Conservation (phyloP, 2,888 invertebrate species). For the Drosophila ustulata region DNA sequence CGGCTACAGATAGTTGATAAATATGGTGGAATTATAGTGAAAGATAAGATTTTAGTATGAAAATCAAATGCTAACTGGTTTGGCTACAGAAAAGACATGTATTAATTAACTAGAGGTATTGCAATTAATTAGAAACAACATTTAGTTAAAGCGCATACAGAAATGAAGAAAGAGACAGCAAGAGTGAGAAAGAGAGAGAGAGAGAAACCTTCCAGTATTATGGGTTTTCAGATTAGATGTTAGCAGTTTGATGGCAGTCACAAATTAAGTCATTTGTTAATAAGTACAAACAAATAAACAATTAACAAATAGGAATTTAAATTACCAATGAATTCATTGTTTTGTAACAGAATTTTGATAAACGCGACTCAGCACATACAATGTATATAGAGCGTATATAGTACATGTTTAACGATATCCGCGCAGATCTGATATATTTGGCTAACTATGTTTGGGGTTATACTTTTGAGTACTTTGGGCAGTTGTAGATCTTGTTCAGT, state of each 20-base stretch:
- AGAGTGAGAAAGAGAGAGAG: constrained; percentile 18
- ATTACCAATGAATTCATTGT: constrained; percentile 71
- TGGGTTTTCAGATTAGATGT: constrained; percentile 26
- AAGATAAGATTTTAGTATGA: constrained; percentile 22
- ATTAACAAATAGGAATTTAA: constrained; percentile 61
- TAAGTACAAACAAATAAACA: constrained; percentile 54
- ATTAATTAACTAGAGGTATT: constrained; percentile 19
- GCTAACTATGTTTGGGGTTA: constrained; percentile 34
- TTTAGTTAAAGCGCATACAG: constrained; percentile 19
- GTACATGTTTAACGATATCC: constrained; percentile 57
- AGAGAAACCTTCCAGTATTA: constrained; percentile 25
- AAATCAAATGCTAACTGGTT: constrained; percentile 81
- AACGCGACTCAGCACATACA: constrained; percentile 57
- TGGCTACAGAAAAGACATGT: constrained; percentile 48
- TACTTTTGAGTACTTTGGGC: constrained; percentile 28
- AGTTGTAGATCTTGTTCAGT: constrained; percentile 38
- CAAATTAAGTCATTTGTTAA: constrained; percentile 45
- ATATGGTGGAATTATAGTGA: background rate
- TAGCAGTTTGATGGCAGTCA: constrained; percentile 41
- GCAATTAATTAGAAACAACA: constrained; percentile 21
- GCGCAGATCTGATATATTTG: constrained; percentile 29
- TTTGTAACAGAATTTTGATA: constrained; percentile 69
- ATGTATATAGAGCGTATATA: constrained; percentile 36
- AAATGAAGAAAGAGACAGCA: constrained; percentile 4
- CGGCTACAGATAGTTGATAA: background rate